A percentile compares a stretch with the other conserved stretches of the same genome.
phyloP scores from a whole-genome alignment of 2,888 invertebrate genomes.

The Azorinus chamasolen region DNA sequence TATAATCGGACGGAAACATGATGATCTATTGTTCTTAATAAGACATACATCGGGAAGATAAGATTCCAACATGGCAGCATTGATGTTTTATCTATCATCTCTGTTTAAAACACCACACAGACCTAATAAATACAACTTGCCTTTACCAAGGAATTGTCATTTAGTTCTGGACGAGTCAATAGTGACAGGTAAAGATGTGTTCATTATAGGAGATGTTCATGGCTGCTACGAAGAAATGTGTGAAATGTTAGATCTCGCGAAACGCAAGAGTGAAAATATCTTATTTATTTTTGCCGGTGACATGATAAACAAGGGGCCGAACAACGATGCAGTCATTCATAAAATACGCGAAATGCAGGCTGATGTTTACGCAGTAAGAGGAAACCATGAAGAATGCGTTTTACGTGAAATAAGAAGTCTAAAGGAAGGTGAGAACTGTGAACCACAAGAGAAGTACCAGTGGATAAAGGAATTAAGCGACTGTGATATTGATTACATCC shows the following conservation, averaged over 20 bases:
- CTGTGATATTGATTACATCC: conserved; percentile 80
- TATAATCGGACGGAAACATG: no score
- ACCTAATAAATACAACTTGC: conserved; percentile 54
- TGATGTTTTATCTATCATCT: conserved; percentile 30
- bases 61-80: conserved; percentile 37
- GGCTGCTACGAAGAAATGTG: conserved; percentile 85
- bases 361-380: conserved; percentile 77
- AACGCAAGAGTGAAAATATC: conserved; percentile 52
- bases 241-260: conserved; percentile 74
- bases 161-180: conserved; percentile 57
- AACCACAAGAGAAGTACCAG: conserved; percentile 69
- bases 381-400: conserved; percentile 85
- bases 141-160: conserved; percentile 51
- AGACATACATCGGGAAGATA: no score
- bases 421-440: conserved; percentile 53
- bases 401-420: conserved; percentile 70
- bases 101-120: conserved; percentile 19
- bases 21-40: no score
- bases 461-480: conserved; percentile 81
- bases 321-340: conserved; percentile 79
- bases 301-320: conserved; percentile 85
- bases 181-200: conserved; percentile 74
- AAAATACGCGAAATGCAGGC: conserved; percentile 61
- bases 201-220: conserved; percentile 86
- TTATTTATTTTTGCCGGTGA: conserved; percentile 84